Conservation (phyloP, 2,797 vertebrate species). For the Pachyuromys duprasi region DNA sequence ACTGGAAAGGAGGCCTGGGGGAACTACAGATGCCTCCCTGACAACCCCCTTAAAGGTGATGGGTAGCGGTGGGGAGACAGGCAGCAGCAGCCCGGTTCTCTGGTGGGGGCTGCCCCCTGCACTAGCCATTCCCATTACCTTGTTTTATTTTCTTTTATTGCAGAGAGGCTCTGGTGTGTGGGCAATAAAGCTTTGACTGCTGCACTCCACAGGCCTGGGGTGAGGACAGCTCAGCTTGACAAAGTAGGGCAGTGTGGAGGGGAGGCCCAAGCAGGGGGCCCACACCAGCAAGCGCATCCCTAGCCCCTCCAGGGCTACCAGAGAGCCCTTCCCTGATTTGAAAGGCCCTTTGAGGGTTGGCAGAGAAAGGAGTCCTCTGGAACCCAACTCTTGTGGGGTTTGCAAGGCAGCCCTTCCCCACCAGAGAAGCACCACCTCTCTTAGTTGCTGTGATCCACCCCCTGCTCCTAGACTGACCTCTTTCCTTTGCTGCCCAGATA, state of each 20-base stretch:
- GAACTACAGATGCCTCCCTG: neutral
- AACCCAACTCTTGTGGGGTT: neutral
- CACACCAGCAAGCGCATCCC: neutral
- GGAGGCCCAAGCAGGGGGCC: neutral
- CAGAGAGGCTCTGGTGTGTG: slow-evolving; percentile 6
- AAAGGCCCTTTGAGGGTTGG: slow-evolving; percentile 55
- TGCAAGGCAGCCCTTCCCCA: neutral
- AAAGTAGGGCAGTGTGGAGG: neutral
- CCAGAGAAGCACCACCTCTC: neutral
- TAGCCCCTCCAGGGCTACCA: neutral
- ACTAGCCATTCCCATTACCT: slow-evolving; percentile 54
- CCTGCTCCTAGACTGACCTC: neutral
- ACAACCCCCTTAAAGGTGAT: neutral
- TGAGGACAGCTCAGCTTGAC: neutral
- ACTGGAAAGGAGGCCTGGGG: neutral
- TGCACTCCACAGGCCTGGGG: slow-evolving; percentile 32
- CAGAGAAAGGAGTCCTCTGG: neutral
- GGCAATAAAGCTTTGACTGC: slow-evolving; percentile 59
- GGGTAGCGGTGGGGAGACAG: slow-evolving; percentile 19
- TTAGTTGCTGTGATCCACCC: neutral
- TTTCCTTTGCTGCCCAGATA: neutral
- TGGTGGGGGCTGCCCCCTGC: neutral
- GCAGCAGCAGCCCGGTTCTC: slow-evolving; percentile 5
- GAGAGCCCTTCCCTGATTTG: neutral
- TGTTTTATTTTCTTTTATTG: slow-evolving; percentile 68